phyloP scores from a whole-genome alignment of 2,888 invertebrate genomes.

The Agrenia bidenticulata region DNA sequence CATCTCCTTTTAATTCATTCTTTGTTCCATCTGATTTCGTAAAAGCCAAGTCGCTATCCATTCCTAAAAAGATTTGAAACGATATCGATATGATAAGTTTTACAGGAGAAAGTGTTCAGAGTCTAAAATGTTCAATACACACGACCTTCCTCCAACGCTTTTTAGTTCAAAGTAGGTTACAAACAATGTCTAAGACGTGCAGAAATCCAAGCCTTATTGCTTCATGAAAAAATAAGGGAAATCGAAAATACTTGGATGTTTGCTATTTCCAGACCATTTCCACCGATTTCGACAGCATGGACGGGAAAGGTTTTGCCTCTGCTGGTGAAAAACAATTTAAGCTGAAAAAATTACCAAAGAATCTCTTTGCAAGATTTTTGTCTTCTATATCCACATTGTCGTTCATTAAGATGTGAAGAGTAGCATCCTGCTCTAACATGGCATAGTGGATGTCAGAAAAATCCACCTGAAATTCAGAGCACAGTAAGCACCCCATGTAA shows the following conservation, averaged over 20 bases:
- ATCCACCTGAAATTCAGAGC: conserved; percentile 60
- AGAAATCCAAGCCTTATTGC: too few relatives aligned
- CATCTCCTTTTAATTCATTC: conserved; percentile 66
- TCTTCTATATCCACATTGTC: conserved; percentile 76
- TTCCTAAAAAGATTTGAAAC: conserved; percentile 62
- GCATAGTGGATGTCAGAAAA: conserved; percentile 80
- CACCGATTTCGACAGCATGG: too few relatives aligned
- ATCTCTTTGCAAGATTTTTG: conserved; percentile 68
- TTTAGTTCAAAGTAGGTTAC: too few relatives aligned
- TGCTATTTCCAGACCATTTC: too few relatives aligned
- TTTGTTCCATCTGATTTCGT: conserved; percentile 71
- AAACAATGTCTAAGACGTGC: too few relatives aligned
- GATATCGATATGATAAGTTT: not conserved
- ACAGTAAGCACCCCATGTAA: too few relatives aligned
- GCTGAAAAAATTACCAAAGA: conserved; percentile 67
- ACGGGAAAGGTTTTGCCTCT: not conserved
- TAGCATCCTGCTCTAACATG: conserved; percentile 76
- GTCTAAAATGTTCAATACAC: not conserved
- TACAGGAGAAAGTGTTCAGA: too few relatives aligned
- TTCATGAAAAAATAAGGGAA: too few relatives aligned
- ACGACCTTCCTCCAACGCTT: too few relatives aligned
- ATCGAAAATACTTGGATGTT: too few relatives aligned
- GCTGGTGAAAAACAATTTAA: not conserved
- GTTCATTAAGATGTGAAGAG: conserved; percentile 79
- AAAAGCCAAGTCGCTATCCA: conserved; percentile 74